Base-by-base conservation (phyloP, 1,140 invertebrate genomes). In the Gonioctena quinquepunctata region DNA sequence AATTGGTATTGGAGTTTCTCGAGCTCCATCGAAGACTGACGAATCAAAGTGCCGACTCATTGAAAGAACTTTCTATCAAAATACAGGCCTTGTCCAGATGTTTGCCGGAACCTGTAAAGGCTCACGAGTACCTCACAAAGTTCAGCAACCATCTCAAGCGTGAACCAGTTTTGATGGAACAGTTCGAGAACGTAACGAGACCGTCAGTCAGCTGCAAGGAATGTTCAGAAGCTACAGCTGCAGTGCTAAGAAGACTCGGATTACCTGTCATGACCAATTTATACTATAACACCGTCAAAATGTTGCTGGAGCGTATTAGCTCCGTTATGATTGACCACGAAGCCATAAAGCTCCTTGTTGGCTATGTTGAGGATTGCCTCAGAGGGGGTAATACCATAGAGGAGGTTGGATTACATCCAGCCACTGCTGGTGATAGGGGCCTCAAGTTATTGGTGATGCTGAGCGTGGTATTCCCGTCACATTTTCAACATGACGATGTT, bases 251-350 rank as follows among this genome's bases (percentile, higher is more conserved):
- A 82, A 97, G 96, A 83, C 86, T 98, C 0, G 96, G 96, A 2
- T 90, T 95, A 76, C 95, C 96, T 1, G 91, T 96, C 0, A 96
- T 96, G 90, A 96, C 95, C 1, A 97, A 98, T 86, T 82, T 96
- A 25, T 96, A 97, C 81, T 98, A 98, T 83, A 96, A 96, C 79
- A 96, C 94, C 1, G 93, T 98, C 1, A 77, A 98, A 86, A 94
- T 96, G 89, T 82, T 99, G 11, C 85, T 99, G 25, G 96, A 99
- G 84, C 86, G 96, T 73, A 93, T 97, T 11, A 96, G 95, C 42
- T 96, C 95, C 0, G 94, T 99, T 2, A 95, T 98, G 92, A 93
- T 99, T 16, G 97, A 99, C 81, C 91, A 92, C 74, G 90, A 93
- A 69, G 94, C 95, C 0, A 87, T 96, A 66, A 88, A 90, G 62